Evolutionary conservation across 2,113 vertebrate species (phyloP), one percentile per base, ranked within the genome.

Genomic region (Pitta sordida): DNA sequence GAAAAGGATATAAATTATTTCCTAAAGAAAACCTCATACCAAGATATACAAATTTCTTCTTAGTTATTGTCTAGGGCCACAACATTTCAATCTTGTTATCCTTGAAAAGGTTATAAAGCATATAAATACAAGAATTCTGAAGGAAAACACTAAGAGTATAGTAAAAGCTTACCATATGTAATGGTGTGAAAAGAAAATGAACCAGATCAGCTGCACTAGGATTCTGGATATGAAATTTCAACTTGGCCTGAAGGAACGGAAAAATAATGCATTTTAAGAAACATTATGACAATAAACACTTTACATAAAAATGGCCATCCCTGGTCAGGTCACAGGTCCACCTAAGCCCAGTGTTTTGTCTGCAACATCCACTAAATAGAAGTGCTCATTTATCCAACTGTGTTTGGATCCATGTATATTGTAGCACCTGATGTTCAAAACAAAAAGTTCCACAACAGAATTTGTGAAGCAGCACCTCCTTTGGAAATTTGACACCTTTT

Each of bases 181-280:
- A 97, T 4, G 99, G 99, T 5, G 98, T 98, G 87, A 99, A 99
- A 32, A 99, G 98, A 97, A 99, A 99, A 93, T 99, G 99, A 37
- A 99, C 97, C 94, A 99, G 95, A 53, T 99, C 99, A 27, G 97
- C 79, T 32, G 99, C 98, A 58, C 99, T 99, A 1, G 99, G 99
- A 92, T 99, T 99, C 96, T 99, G 98, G 95, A 99, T 99, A 81
- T 99, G 99, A 29, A 97, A 97, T 90, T 98, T 98, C 84, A 99
- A 89, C 86, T 99, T 99, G 41, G 98, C 99, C 99, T 99, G 95
- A 46, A 95, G 73, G 60, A 83, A 85, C 3, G 21, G 44, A 23
- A 91, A 90, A 95, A 83, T 6, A 3, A 58, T 3, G n/a, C 4
- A 13, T 74, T 83, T 76, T 74, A 67, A n/a, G 34, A 86, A 70